Percentiles rank a stretch among this genome's conserved stretches.
Evolutionary conservation across 2,797 vertebrate genomes (phyloP).

Genomic region (Selene dorsalis): DNA sequence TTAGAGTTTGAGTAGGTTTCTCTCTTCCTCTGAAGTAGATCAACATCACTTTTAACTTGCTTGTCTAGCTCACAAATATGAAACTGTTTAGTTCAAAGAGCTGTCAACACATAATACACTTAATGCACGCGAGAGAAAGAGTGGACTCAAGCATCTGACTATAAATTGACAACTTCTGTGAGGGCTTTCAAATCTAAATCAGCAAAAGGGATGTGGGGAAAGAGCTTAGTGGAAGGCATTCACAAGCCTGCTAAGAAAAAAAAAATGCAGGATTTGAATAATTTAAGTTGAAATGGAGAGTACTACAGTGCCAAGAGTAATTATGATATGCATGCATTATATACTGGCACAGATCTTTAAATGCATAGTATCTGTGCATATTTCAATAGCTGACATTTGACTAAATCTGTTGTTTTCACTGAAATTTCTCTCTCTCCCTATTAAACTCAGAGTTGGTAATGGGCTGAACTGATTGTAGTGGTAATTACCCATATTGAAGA

Average conservation of each 20-base stretch:
- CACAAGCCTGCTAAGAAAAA: conserved; percentile 20
- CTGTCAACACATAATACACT: conserved; percentile 64
- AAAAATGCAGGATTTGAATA: conserved; percentile 63
- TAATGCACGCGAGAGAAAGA: conserved; percentile 26
- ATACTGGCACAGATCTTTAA: conserved; percentile 46
- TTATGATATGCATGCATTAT: conserved; percentile 49
- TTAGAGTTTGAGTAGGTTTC: conserved; percentile 32
- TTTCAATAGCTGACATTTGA: conserved; percentile 46
- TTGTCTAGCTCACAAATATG: conserved; percentile 59
- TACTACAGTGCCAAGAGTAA: conserved; percentile 44
- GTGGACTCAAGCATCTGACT: conserved; percentile 41
- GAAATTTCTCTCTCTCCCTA: conserved; percentile 25
- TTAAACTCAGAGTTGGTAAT: conserved; percentile 55
- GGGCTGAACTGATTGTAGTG: conserved; percentile 53
- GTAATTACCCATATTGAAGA: conserved; percentile 70
- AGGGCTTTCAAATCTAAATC: conserved; percentile 64
- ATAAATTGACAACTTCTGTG: conserved; percentile 61
- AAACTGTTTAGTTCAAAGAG: conserved; percentile 67
- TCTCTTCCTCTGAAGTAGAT: conserved; percentile 46
- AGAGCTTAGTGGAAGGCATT: conserved; percentile 53
- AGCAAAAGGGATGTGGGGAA: conserved; percentile 40
- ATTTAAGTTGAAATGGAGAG: conserved; percentile 57
- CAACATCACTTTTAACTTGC: conserved; percentile 48
- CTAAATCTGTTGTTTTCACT: conserved; percentile 41
- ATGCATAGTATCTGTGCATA: conserved; percentile 20